These are phyloP conservation scores for Platycheirus rosarum DNA, from an alignment of 2,888 invertebrate species.

Conservation along the genomic window DNA sequence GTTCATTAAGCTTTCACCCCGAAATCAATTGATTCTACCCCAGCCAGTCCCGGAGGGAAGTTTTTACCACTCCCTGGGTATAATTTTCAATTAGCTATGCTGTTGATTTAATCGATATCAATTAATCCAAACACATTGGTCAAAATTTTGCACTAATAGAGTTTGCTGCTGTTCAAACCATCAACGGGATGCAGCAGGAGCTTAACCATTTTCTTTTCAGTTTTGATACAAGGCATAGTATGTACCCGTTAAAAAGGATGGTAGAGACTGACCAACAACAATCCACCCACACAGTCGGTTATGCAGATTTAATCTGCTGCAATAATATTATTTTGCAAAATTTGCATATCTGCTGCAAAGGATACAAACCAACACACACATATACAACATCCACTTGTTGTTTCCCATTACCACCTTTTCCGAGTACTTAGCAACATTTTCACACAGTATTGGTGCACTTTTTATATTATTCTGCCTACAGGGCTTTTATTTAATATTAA, in stretches of 20 bases:
- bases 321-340: conserved; percentile 72
- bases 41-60: conserved; percentile 28
- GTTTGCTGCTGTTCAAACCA: conserved; percentile 39
- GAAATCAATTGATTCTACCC: conserved; percentile 15
- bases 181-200: conserved; percentile 9
- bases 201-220: conserved; percentile 27
- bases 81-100: conserved; percentile 75
- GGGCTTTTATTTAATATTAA: conserved; percentile 8
- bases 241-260: not conserved
- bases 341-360: conserved; percentile 69
- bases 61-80: conserved; percentile 27
- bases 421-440: conserved; percentile 13
- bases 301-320: conserved; percentile 70
- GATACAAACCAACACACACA: conserved; percentile 16
- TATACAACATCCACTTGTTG: conserved; percentile 64
- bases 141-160: conserved; percentile 71
- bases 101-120: conserved; percentile 79
- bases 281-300: conserved; percentile 48
- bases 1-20: conserved; percentile 37
- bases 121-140: conserved; percentile 76
- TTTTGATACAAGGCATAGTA: not conserved
- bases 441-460: conserved; percentile 20
- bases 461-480: conserved; percentile 26
- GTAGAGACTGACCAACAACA: conserved; percentile 1
- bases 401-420: conserved; percentile 28